Percentiles rank a stretch among this genome's conserved stretches.
Conservation (phyloP, 2,888 invertebrate genomes). For the Lasioglossum lativentre region DNA sequence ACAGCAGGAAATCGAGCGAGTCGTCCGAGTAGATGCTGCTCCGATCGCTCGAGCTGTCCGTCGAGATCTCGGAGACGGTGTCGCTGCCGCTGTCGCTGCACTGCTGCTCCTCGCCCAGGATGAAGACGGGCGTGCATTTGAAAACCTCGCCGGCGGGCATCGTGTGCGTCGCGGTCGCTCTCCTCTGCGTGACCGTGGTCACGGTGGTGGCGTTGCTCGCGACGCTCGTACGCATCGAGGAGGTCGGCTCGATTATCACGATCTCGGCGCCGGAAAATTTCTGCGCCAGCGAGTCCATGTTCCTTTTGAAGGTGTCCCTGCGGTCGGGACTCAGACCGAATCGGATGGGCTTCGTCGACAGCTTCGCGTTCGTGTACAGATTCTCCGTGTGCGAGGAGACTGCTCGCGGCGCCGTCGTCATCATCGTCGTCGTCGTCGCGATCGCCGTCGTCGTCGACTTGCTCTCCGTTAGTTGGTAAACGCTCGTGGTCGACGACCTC, state of each 20-base stretch:
- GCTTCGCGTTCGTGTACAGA: slow-evolving; percentile 70
- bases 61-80: slow-evolving; percentile 85
- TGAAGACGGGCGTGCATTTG: slow-evolving; percentile 84
- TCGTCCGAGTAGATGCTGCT: slow-evolving; percentile 86
- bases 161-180: slow-evolving; percentile 83
- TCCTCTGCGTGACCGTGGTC: slow-evolving; percentile 66
- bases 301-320: slow-evolving; percentile 83
- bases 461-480: slow-evolving; percentile 51
- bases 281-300: slow-evolving; percentile 84
- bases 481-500: slow-evolving; percentile 41
- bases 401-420: slow-evolving; percentile 47
- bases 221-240: slow-evolving; percentile 10
- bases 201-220: slow-evolving; percentile 12
- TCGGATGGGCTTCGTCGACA: slow-evolving; percentile 72
- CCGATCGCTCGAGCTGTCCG: slow-evolving; percentile 85
- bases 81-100: slow-evolving; percentile 85
- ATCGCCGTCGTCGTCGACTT: slow-evolving; percentile 50
- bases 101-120: slow-evolving; percentile 83
- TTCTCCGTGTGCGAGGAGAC: slow-evolving; percentile 76
- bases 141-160: slow-evolving; percentile 84
- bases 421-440: slow-evolving; percentile 52
- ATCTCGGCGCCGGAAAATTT: slow-evolving; percentile 82
- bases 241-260: slow-evolving; percentile 77
- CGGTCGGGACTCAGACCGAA: slow-evolving; percentile 83
- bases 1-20: slow-evolving; percentile 84